Base-by-base conservation (phyloP, 2,797 vertebrate species). In the Triplophysa yarkandensis region DNA sequence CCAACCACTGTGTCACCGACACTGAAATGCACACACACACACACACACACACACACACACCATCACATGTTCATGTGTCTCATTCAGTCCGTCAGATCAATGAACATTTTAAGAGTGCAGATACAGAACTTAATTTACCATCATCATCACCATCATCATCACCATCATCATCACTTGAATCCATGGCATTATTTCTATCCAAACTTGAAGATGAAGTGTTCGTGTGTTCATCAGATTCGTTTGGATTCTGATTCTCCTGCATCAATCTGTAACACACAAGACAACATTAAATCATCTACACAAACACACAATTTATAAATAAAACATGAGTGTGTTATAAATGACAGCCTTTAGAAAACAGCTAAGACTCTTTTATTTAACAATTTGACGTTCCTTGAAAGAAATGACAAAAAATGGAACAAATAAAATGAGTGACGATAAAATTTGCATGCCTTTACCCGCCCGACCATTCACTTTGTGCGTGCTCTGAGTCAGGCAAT, bases 1-100 rank as follows among this genome's bases (percentile, higher is more conserved):
- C 43, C 25, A 77, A 25, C 91, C 92, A 93, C 65, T 89, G 88
- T 72, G 86, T 82, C 64, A 11, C 71, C 74, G 66, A 27, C 27
- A 4, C 67, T 77, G 28, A 83, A 87, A 90, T 52, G 25, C 67
- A 69, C 36, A 43, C 39, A 16, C 13, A 13, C 2, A n/a, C 44
- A 67, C 43, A 32, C 44, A 48, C 8, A 28, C 48, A 39, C 9
- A 32, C 30, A 32, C 30, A 2, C 30, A 32, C 30, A 7, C 30
- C 4, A 4, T 4, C 30, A 32, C 30, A 2, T 2, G 2, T 7
- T 4, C 30, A 32, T 7, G 3, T 7, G 7, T 7, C 4, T 7
- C n/a, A n/a, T 36, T 1, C 5, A 32, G 30, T n/a, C n/a, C n/a
- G n/a, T n/a, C n/a, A n/a, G n/a, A n/a, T n/a, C n/a, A n/a, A n/a